Percentiles rank a stretch among this genome's conserved stretches.
phyloP scores from a whole-genome alignment of 2,113 vertebrate genomes.

The Dasyornis broadbenti region DNA sequence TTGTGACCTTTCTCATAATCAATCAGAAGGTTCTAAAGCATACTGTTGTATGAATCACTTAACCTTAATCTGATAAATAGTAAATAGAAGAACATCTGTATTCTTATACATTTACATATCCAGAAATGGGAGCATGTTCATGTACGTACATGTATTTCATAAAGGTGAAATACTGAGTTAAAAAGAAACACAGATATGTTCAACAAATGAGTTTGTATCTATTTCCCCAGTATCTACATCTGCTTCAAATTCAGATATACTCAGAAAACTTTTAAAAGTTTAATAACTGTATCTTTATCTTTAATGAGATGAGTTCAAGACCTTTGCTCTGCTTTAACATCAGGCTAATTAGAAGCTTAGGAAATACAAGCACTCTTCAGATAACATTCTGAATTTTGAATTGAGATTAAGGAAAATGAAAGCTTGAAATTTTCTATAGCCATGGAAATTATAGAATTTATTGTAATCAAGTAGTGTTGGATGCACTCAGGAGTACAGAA shows the following conservation, averaged over 20 bases:
- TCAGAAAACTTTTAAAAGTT: not conserved
- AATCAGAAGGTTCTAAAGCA: not conserved
- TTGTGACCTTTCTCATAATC: not conserved
- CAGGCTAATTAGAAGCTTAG: not conserved
- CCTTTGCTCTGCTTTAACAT: not conserved
- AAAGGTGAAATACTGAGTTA: not conserved
- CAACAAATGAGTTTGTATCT: not conserved
- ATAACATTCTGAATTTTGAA: not conserved
- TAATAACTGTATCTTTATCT: not conserved
- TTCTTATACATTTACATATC: not conserved
- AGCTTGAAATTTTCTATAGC: not conserved
- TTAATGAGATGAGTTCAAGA: not conserved
- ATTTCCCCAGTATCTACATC: not conserved
- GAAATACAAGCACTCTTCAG: not conserved
- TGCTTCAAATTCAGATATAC: not conserved
- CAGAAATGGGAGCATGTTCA: not conserved
- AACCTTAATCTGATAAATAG: not conserved
- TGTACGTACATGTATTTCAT: not conserved
- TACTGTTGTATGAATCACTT: not conserved
- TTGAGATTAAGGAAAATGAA: not conserved
- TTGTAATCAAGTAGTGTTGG: not conserved
- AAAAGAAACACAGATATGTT: not conserved
- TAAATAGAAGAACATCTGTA: not conserved
- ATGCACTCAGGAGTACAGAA: not conserved
- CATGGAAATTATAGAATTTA: not conserved